phyloP scores from a whole-genome alignment of 2,888 invertebrate genomes.

The Xestoiulus laeticollis region DNA sequence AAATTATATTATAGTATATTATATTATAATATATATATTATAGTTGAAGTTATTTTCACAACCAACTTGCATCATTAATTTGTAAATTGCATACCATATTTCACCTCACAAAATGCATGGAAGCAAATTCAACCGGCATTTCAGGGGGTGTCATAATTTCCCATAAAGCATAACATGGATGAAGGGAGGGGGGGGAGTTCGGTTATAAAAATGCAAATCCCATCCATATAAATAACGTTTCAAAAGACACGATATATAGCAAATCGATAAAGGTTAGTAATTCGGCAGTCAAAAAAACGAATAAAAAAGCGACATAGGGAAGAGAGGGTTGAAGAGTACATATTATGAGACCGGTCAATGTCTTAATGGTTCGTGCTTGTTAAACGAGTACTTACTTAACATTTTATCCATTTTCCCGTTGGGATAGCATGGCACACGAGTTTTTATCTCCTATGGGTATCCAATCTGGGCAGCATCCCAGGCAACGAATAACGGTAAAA shows the following conservation, averaged over 20 bases:
- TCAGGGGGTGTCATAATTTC: too few species aligned
- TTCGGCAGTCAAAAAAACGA: background rate
- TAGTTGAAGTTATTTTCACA: too few species aligned
- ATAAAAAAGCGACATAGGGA: background rate
- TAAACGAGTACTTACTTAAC: slow-evolving; percentile 38
- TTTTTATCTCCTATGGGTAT: slow-evolving; percentile 45
- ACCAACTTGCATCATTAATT: too few species aligned
- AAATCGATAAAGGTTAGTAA: background rate
- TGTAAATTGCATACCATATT: too few species aligned
- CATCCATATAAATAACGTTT: background rate
- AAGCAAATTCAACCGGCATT: too few species aligned
- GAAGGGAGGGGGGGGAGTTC: too few species aligned
- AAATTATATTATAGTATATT: too few species aligned
- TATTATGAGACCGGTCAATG: background rate
- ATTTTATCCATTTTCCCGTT: slow-evolving; percentile 48
- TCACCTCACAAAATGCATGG: too few species aligned
- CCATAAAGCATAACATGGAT: too few species aligned
- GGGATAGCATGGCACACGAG: slow-evolving; percentile 43
- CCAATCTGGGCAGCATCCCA: slow-evolving; percentile 41
- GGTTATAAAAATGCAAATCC: too few species aligned
- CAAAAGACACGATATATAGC: background rate
- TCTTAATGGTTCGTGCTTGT: too few species aligned
- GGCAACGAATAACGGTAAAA: background rate
- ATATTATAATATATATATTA: too few species aligned
- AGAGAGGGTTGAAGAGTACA: background rate